A percentile compares a stretch with the other conserved stretches of the same genome.
phyloP scores from a whole-genome alignment of 2,888 invertebrate genomes.

The Brenthis hecate region DNA sequence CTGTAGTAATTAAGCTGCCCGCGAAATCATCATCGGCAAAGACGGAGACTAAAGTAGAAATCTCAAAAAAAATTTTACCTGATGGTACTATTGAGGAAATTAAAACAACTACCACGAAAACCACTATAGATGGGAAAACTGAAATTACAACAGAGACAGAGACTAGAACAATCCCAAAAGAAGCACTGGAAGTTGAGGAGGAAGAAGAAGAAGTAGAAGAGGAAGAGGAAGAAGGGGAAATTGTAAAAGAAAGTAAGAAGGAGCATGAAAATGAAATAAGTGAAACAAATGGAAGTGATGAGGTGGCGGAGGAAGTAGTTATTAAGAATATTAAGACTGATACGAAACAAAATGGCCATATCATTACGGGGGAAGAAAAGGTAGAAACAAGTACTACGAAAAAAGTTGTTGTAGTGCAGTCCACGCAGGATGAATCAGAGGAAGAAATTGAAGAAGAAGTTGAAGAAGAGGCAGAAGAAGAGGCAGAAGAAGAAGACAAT shows the following conservation, averaged over 20 bases:
- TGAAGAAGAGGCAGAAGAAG: conserved; percentile 55
- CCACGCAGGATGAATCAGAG: conserved; percentile 44
- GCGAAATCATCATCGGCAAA: conserved; percentile 68
- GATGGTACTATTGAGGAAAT: conserved; percentile 71
- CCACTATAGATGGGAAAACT: conserved; percentile 71
- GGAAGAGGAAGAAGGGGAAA: conserved; percentile 52
- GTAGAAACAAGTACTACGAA: conserved; percentile 63
- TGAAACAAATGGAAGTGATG: conserved; percentile 9
- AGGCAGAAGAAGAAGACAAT: conserved; percentile 51
- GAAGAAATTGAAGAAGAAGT: conserved; percentile 49
- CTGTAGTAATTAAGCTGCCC: conserved; percentile 66
- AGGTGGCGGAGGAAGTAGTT: conserved; percentile 36
- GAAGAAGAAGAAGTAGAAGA: conserved; percentile 56
- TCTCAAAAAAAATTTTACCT: conserved; percentile 63
- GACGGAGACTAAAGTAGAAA: conserved; percentile 74
- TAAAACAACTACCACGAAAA: conserved; percentile 73
- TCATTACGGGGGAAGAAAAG: conserved; percentile 64
- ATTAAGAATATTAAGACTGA: conserved; percentile 43
- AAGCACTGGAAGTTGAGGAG: conserved; percentile 55
- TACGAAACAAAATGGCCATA: conserved; percentile 48
- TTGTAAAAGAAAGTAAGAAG: conserved; percentile 43
- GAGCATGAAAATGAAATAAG: conserved; percentile 34
- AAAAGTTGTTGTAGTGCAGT: conserved; percentile 62
- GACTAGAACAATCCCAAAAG: conserved; percentile 68
- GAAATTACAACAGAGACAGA: conserved; percentile 72